Evolutionary conservation across 2,888 invertebrate species (phyloP).

Genomic region (Oscheius sp.): DNA sequence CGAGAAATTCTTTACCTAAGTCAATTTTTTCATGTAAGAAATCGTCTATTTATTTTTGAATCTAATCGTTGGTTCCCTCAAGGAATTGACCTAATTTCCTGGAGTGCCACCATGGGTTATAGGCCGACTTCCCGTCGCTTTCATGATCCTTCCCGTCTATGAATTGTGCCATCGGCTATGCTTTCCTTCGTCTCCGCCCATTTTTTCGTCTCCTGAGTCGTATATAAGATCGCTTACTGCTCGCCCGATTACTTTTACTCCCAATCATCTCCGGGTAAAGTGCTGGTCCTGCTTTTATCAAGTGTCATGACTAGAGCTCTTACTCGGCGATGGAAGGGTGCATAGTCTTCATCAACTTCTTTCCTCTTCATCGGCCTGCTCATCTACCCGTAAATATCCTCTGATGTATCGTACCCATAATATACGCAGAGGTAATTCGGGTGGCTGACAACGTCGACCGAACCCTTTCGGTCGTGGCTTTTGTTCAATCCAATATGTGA

Average conservation of each 20-base stretch:
- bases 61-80: too few relatives aligned
- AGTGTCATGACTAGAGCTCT: slow-evolving; percentile 25
- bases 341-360: too few relatives aligned
- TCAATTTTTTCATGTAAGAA: too few relatives aligned
- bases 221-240: neutral
- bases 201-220: neutral
- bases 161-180: neutral
- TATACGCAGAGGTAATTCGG: neutral
- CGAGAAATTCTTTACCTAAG: too few relatives aligned
- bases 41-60: too few relatives aligned
- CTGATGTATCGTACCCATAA: neutral
- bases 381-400: slow-evolving; percentile 19
- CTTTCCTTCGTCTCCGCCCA: neutral
- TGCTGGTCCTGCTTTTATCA: slow-evolving; percentile 5
- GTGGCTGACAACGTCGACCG: neutral
- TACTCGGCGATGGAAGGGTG: slow-evolving; percentile 22
- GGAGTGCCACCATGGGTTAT: neutral
- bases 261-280: slow-evolving; percentile 19
- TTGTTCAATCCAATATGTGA: slow-evolving; percentile 5
- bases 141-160: neutral
- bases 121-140: neutral
- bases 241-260: neutral
- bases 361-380: neutral
- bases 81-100: too few relatives aligned
- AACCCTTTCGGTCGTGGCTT: neutral